These are phyloP conservation scores for Tuta absoluta DNA, from an alignment of 2,888 invertebrate species.

Conservation along the genomic window DNA sequence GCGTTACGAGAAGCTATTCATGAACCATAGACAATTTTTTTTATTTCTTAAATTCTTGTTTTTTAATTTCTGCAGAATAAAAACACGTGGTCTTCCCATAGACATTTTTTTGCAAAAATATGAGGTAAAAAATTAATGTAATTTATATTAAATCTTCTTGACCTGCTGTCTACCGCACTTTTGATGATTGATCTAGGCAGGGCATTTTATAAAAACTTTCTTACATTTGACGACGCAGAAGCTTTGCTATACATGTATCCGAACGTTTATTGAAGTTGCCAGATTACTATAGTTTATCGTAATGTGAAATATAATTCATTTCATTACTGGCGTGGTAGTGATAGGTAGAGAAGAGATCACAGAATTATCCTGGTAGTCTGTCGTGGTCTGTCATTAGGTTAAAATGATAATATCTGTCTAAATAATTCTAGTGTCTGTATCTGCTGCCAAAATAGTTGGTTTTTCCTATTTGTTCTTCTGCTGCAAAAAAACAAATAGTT, in stretches of 20 bases:
- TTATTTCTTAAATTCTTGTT: conserved; percentile 53
- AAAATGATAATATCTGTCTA: too few relatives aligned
- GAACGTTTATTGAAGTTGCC: background rate
- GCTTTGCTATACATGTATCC: background rate
- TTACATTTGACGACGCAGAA: background rate
- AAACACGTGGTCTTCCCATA: conserved; percentile 63
- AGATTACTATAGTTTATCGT: background rate
- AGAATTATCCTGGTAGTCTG: too few relatives aligned
- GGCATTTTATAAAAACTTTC: background rate
- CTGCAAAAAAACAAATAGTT: too few relatives aligned
- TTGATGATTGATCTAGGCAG: background rate
- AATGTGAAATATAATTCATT: background rate
- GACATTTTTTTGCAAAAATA: conserved; percentile 37
- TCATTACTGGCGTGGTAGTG: too few relatives aligned
- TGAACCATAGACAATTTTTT: conserved; percentile 64
- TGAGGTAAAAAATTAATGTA: background rate
- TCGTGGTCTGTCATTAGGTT: too few relatives aligned
- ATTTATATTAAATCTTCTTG: background rate
- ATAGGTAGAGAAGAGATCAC: too few relatives aligned
- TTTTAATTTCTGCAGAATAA: conserved; percentile 42
- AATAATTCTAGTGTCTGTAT: too few relatives aligned
- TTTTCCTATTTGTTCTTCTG: too few relatives aligned
- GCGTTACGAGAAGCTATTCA: conserved; percentile 77
- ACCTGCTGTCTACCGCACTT: background rate
- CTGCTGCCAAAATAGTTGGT: too few relatives aligned